Conservation (phyloP, 53 echinoderm and acorn worm genomes). For the Actinopyga echinites region DNA sequence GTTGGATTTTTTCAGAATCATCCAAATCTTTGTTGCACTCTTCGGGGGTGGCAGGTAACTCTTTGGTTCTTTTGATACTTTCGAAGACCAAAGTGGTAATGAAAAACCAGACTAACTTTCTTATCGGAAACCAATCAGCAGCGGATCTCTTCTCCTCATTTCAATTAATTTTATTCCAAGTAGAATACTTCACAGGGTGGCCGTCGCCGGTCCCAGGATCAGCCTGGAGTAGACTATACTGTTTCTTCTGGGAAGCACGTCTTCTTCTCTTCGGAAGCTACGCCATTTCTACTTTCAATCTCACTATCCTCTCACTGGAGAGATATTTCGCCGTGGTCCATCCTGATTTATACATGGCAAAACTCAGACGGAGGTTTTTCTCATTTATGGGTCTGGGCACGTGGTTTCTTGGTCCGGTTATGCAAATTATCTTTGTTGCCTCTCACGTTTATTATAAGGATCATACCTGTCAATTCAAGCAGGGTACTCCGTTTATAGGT, state of each 20-base stretch:
- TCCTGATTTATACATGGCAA: constrained; percentile 48
- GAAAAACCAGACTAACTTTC: constrained; percentile 48
- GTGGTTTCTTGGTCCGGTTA: constrained; percentile 66
- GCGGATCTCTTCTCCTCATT: constrained; percentile 41
- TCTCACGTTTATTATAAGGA: constrained; percentile 40
- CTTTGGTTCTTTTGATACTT: background rate
- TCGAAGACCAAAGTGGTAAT: background rate
- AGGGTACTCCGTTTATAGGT: constrained; percentile 37
- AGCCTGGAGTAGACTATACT: constrained; percentile 49
- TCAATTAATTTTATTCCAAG: background rate
- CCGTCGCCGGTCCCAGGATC: constrained; percentile 19
- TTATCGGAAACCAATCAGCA: constrained; percentile 47
- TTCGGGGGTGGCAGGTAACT: background rate
- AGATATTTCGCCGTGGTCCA: constrained; percentile 73
- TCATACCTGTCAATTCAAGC: background rate
- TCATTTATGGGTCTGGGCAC: constrained; percentile 20
- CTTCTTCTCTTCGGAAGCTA: constrained; percentile 68
- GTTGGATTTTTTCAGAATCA: background rate
- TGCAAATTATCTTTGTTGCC: constrained; percentile 65
- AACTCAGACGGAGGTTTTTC: constrained; percentile 46
- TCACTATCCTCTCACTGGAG: constrained; percentile 70
- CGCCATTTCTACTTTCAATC: constrained; percentile 80
- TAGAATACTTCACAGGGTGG: constrained; percentile 28
- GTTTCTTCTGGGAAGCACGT: constrained; percentile 69
- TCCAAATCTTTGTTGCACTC: background rate